Evolutionary conservation across 2,113 vertebrate species (phyloP).

Genomic region (Telmatochromis brichardi): DNA sequence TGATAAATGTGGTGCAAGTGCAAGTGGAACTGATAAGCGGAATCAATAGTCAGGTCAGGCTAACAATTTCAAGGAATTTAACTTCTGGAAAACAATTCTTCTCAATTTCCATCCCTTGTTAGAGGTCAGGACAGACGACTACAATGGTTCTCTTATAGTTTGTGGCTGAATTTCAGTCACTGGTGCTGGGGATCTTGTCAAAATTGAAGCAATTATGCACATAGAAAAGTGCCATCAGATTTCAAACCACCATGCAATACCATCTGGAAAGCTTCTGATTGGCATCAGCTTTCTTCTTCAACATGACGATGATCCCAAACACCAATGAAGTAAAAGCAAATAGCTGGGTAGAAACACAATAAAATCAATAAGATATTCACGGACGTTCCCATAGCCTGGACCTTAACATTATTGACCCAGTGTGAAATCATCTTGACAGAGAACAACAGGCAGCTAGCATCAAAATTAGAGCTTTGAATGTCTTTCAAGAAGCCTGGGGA

Average conservation of each 20-base stretch:
- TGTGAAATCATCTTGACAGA: background rate
- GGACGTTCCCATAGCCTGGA: background rate
- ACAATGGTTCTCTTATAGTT: background rate
- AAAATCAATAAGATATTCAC: background rate
- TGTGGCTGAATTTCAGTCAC: background rate
- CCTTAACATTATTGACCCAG: background rate
- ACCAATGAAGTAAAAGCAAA: background rate
- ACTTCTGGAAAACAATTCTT: background rate
- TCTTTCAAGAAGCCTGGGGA: background rate
- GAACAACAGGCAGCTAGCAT: background rate
- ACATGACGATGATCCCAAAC: background rate
- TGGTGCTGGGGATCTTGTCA: background rate
- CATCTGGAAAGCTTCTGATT: background rate
- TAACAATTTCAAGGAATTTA: background rate
- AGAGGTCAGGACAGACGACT: background rate
- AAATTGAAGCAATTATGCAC: background rate
- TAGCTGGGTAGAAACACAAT: background rate
- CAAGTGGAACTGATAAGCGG: background rate
- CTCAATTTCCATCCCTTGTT: background rate
- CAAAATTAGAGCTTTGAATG: background rate
- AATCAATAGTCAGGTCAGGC: background rate
- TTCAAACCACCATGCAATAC: background rate
- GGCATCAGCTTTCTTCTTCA: background rate
- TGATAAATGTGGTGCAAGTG: background rate
- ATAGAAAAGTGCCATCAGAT: background rate